Percentiles rank a stretch among this genome's conserved stretches.
Conservation (phyloP, 2,113 vertebrate species). For the Lepisosteus osseus region DNA sequence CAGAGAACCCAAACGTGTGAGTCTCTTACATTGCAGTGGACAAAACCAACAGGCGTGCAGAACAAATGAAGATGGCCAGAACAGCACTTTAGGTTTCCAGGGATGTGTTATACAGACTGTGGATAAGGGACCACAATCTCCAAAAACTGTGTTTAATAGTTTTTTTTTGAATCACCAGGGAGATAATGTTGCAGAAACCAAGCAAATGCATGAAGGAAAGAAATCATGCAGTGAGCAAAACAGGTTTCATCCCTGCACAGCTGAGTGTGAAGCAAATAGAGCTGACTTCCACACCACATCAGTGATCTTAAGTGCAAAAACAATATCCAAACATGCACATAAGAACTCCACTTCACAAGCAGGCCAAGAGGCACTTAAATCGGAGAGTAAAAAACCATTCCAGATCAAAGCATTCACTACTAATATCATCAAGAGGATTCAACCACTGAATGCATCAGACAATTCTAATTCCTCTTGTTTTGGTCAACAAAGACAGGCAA, state of each 20-base stretch:
- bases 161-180: background rate
- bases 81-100: background rate
- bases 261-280: too few relatives aligned
- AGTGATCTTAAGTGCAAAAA: background rate
- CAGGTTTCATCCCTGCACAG: background rate
- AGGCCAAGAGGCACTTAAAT: constrained; percentile 23
- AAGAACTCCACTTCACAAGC: constrained; percentile 39
- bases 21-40: constrained; percentile 25
- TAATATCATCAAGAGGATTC: constrained; percentile 14
- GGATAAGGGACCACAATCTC: background rate
- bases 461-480: constrained; percentile 20
- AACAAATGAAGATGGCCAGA: constrained; percentile 25
- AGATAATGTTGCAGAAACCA: background rate
- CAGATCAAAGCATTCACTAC: constrained; percentile 42
- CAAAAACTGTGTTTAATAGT: background rate
- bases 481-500: background rate
- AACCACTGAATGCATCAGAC: constrained; percentile 4
- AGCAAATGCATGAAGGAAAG: background rate
- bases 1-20: constrained; percentile 54
- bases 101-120: background rate
- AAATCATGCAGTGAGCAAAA: background rate
- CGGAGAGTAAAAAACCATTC: constrained; percentile 40
- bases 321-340: background rate
- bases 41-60: constrained; percentile 13
- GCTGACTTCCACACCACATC: background rate